Percentiles rank a stretch among this genome's conserved stretches.
These are phyloP conservation scores for Indicator indicator DNA, from an alignment of 2,113 vertebrate genomes.

Conservation along the genomic window DNA sequence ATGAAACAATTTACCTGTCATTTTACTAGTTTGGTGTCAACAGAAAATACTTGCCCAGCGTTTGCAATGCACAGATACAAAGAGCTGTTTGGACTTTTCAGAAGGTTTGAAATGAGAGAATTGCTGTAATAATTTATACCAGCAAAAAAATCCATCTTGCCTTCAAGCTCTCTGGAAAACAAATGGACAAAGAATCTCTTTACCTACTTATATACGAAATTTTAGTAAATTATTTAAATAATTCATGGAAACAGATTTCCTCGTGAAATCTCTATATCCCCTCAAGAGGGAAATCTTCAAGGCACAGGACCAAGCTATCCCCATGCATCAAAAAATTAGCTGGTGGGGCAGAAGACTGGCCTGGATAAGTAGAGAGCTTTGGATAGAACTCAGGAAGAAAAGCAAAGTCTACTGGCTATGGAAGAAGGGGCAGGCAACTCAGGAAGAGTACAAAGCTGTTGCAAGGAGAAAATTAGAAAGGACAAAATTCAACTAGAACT, in stretches of 20 bases:
- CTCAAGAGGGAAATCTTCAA: too few relatives aligned
- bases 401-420: too few relatives aligned
- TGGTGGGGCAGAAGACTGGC: too few relatives aligned
- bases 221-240: background rate
- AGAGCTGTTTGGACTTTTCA: background rate
- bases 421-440: too few relatives aligned
- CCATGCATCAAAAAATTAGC: too few relatives aligned
- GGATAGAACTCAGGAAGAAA: too few relatives aligned
- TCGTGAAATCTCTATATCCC: background rate
- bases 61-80: background rate
- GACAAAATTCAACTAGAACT: too few relatives aligned
- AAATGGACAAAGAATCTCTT: background rate
- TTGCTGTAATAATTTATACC: background rate
- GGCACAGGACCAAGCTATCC: too few relatives aligned
- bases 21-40: background rate
- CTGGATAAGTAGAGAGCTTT: too few relatives aligned
- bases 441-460: too few relatives aligned
- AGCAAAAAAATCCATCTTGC: background rate
- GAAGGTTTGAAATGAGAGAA: background rate
- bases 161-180: background rate
- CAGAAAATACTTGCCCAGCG: background rate
- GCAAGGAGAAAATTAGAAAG: too few relatives aligned
- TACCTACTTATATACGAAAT: background rate
- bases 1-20: background rate
- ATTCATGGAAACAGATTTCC: background rate